A percentile compares a stretch with the other conserved stretches of the same genome.
Conservation (phyloP, 2,113 vertebrate genomes). For the Tachysurus fulvidraco region DNA sequence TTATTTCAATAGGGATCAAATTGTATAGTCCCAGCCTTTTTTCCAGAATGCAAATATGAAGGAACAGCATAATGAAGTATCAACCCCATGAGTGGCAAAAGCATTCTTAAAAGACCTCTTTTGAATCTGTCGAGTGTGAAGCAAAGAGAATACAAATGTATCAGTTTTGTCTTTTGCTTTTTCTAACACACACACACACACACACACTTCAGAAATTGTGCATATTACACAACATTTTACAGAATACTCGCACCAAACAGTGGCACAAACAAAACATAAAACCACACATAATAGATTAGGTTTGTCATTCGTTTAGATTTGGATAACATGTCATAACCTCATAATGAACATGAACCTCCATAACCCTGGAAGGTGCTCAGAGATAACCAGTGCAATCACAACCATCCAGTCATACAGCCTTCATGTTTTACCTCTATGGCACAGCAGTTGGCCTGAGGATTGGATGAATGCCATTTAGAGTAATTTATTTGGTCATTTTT, state of each 20-base stretch:
- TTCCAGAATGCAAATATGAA: conserved; percentile 1
- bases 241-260: neutral
- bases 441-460: neutral
- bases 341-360: neutral
- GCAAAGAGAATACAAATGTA: conserved; percentile 8
- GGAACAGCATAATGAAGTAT: neutral
- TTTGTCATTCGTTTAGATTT: neutral
- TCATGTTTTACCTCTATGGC: neutral
- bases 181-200: conserved; percentile 18
- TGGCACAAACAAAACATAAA: neutral
- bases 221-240: conserved; percentile 13
- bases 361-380: neutral
- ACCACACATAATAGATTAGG: neutral
- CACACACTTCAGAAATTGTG: neutral
- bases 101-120: neutral
- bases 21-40: neutral
- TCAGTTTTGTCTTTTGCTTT: neutral
- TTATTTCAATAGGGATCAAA: neutral
- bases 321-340: neutral
- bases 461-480: neutral
- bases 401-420: neutral
- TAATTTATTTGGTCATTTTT: neutral
- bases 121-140: neutral
- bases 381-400: neutral
- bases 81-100: neutral